Percentiles rank a stretch among this genome's conserved stretches.
Evolutionary conservation across 2,797 vertebrate genomes (phyloP).

Genomic region (Centropyge bicolor): DNA sequence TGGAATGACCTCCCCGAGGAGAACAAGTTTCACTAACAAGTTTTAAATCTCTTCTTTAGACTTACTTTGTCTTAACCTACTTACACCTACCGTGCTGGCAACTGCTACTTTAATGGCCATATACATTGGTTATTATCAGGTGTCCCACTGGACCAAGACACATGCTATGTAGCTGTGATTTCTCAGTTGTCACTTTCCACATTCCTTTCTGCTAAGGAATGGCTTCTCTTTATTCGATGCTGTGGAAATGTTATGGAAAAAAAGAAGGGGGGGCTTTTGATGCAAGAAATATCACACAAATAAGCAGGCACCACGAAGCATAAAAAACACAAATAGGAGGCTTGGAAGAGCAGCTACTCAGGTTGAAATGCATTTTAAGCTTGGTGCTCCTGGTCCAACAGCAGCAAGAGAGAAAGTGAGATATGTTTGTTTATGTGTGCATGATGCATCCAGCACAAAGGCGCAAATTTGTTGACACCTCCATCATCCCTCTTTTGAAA

Average conservation of each 20-base stretch:
- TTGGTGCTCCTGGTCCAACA: neutral
- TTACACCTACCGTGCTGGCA: conserved; percentile 17
- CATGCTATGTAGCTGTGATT: neutral
- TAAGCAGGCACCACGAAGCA: neutral
- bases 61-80: conserved; percentile 45
- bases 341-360: neutral
- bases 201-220: no score
- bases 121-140: conserved; percentile 5
- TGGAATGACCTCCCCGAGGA: conserved; percentile 58
- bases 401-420: neutral
- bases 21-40: conserved; percentile 57
- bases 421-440: neutral
- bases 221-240: no score
- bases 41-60: conserved; percentile 54
- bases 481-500: conserved; percentile 33
- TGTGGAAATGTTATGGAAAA: neutral
- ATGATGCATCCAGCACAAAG: conserved; percentile 15
- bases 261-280: neutral
- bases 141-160: conserved; percentile 3
- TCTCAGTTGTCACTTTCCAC: neutral
- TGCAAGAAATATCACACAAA: conserved; percentile 13
- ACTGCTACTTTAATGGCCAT: conserved; percentile 18
- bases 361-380: neutral
- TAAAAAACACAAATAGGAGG: conserved; percentile 2
- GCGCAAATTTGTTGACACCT: conserved; percentile 29